Conservation (phyloP, 2,888 invertebrate species). For the Eilema sororculum region DNA sequence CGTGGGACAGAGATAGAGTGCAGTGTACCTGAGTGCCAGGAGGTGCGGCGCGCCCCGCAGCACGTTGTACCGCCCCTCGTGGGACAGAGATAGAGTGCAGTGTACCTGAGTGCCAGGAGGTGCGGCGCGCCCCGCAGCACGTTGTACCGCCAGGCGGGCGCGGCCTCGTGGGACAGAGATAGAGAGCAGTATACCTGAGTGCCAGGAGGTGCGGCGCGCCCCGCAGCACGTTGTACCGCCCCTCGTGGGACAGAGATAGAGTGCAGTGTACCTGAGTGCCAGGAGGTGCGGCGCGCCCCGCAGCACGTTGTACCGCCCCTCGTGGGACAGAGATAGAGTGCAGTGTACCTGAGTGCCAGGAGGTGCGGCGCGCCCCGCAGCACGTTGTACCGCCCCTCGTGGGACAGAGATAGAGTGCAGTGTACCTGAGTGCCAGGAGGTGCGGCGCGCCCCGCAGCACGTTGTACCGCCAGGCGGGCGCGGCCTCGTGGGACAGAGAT, state of each 20-base stretch:
- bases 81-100: no score
- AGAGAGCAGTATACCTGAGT: no score
- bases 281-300: conserved; percentile 97
- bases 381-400: conserved; percentile 99
- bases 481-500: conserved; percentile 99
- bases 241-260: no score
- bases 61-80: conserved; percentile 99
- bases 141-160: conserved; percentile 98
- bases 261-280: no score
- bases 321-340: no score
- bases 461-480: conserved; percentile 98
- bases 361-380: conserved; percentile 97
- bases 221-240: conserved; percentile 97
- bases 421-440: no score
- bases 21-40: no score
- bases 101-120: no score
- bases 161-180: conserved; percentile 99
- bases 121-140: conserved; percentile 98
- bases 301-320: conserved; percentile 98
- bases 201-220: conserved; percentile 98
- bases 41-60: conserved; percentile 97
- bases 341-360: no score
- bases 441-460: conserved; percentile 98
- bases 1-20: no score
- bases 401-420: no score